Evolutionary conservation across 1,140 invertebrate species (phyloP), one percentile per base, ranked within the genome.

Genomic region (Drosophila insularis): DNA sequence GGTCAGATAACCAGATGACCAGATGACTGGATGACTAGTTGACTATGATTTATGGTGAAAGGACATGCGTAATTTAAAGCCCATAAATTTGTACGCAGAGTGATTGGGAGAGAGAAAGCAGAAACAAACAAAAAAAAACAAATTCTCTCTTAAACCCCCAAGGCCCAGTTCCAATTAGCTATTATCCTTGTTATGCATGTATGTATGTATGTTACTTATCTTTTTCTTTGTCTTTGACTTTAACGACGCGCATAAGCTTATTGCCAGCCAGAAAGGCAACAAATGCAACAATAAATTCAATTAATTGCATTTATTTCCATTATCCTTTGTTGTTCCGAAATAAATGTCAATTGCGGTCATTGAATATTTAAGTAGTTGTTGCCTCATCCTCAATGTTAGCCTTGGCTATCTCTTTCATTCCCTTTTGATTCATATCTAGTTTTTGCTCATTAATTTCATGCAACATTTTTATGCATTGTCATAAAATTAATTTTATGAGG

Each of bases 221-320:
- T 68, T 50, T 14, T 46, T 73, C 56, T 66, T 63, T 75, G 63
- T 63, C 19, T 61, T 37, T 60, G 69, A 72, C 73, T 68, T 78
- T 76, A 78, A 74, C 63, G 74, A 76, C 14, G 53, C 43, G 35
- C 50, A 21, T 13, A 19, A 65, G 32, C 60, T 61, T 55, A 77
- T 70, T 56, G 62, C 14, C 64, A 62, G 35, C 11, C 19, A 68
- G 43, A 63, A 59, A 21, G 59, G 63, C 76, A 53, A 63, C 70
- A 71, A 74, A 74, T 80, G 84, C 84, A 89, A 80, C 80, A 80
- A 89, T 89, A 89, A 89, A 89, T 89, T 89, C 84, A 78, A 89
- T 89, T 89, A 89, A 89, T 89, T 89, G 84, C 84, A 89, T 89
- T 89, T 78, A 89, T 87, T 89, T 82, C 82, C 80, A 89, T 87